Conservation (phyloP, 2,888 invertebrate genomes). For the Ectemnius cavifrons region DNA sequence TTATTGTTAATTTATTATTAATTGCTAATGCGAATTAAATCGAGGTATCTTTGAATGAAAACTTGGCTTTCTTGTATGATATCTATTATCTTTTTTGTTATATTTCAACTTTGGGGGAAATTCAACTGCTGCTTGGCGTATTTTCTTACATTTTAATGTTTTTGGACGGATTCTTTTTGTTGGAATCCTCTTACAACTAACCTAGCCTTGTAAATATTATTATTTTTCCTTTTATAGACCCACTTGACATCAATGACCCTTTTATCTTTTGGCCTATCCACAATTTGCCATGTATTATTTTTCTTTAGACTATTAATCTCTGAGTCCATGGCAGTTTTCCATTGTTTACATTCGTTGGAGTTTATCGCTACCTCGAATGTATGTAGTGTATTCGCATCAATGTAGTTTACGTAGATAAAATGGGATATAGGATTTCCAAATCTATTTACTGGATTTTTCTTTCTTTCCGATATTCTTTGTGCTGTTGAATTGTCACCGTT, state of each 20-base stretch:
- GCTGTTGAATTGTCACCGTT: too few relatives aligned
- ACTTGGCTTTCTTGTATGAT: too few relatives aligned
- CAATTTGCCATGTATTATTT: slow-evolving; percentile 48
- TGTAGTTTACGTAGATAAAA: slow-evolving; percentile 34
- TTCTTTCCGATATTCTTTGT: too few relatives aligned
- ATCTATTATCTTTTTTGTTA: too few relatives aligned
- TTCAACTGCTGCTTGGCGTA: too few relatives aligned
- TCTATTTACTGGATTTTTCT: too few relatives aligned
- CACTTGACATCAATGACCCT: slow-evolving; percentile 46
- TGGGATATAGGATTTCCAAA: too few relatives aligned
- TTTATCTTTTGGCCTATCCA: slow-evolving; percentile 33
- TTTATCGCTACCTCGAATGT: slow-evolving; percentile 31
- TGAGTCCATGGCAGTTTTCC: slow-evolving; percentile 39
- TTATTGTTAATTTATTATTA: too few relatives aligned
- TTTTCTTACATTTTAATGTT: too few relatives aligned
- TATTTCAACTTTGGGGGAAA: too few relatives aligned
- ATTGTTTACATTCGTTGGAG: slow-evolving; percentile 22
- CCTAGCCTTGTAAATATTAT: slow-evolving; percentile 40
- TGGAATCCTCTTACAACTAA: slow-evolving; percentile 47
- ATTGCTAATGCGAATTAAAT: too few relatives aligned
- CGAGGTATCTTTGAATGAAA: too few relatives aligned
- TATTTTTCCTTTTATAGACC: slow-evolving; percentile 35
- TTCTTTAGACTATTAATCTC: slow-evolving; percentile 44
- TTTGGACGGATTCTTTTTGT: slow-evolving; percentile 43
- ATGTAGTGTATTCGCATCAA: slow-evolving; percentile 33